A percentile compares a stretch with the other conserved stretches of the same genome.
Conservation (phyloP, 1,140 invertebrate species). For the Monomorium pharaonis region DNA sequence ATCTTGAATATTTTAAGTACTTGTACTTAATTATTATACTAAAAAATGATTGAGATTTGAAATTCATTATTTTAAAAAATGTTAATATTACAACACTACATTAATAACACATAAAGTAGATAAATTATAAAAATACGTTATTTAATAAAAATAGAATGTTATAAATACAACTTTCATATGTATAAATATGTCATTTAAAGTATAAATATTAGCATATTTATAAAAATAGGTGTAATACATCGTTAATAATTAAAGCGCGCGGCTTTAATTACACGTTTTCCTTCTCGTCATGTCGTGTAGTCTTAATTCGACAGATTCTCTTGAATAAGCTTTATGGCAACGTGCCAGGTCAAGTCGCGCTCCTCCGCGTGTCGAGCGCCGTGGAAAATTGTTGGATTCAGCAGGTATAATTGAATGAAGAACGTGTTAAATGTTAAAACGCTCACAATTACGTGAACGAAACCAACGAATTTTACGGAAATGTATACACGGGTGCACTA, state of each 20-base stretch:
- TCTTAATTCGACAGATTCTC: constrained; percentile 51
- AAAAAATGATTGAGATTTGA: no score
- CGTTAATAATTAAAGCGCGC: neutral
- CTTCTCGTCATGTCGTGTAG: neutral
- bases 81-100: no score
- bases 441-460: constrained; percentile 31
- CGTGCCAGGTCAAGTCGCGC: constrained; percentile 22
- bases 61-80: no score
- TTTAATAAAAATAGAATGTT: no score
- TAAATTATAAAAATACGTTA: no score
- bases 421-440: constrained; percentile 36
- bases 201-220: no score
- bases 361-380: neutral
- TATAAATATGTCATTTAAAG: no score
- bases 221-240: no score
- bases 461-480: constrained; percentile 56
- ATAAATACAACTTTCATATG: no score
- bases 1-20: no score
- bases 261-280: neutral
- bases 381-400: constrained; percentile 55
- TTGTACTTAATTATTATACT: no score
- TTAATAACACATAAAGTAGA: no score
- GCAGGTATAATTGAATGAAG: constrained; percentile 53
- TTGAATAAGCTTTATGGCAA: constrained; percentile 31
- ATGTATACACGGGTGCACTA: constrained; percentile 9